phyloP scores from a whole-genome alignment of 35 echinoderm and acorn worm genomes.

The Patiria miniata region DNA sequence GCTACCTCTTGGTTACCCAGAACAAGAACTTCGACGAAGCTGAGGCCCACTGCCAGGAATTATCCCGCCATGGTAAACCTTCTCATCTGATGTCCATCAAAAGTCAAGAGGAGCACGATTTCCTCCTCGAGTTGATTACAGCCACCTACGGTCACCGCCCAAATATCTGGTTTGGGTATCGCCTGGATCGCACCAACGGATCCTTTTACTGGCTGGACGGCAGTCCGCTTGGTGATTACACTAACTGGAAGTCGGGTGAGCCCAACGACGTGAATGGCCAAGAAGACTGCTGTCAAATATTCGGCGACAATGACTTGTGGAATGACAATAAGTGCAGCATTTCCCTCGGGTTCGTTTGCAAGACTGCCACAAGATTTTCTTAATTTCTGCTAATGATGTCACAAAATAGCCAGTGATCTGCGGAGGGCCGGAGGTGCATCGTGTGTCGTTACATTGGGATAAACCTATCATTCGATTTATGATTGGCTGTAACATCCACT shows the following conservation, averaged over 20 bases:
- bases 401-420: too few species aligned
- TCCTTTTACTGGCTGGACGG: background rate
- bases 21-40: background rate
- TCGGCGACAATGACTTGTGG: background rate
- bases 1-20: background rate
- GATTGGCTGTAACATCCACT: too few species aligned
- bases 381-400: too few species aligned
- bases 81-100: background rate
- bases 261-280: background rate
- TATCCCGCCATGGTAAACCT: background rate
- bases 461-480: too few species aligned
- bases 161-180: background rate
- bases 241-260: background rate
- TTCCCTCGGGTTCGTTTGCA: background rate
- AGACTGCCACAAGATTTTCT: background rate
- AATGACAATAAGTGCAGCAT: background rate
- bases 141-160: background rate
- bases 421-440: too few species aligned
- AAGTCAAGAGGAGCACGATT: slow-evolving; percentile 20
- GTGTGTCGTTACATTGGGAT: too few species aligned
- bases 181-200: background rate
- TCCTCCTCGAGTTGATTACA: background rate
- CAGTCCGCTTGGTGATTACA: background rate
- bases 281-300: background rate
- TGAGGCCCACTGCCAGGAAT: background rate